phyloP scores from a whole-genome alignment of 2,888 invertebrate genomes.

The Ennomos fuscantarius region DNA sequence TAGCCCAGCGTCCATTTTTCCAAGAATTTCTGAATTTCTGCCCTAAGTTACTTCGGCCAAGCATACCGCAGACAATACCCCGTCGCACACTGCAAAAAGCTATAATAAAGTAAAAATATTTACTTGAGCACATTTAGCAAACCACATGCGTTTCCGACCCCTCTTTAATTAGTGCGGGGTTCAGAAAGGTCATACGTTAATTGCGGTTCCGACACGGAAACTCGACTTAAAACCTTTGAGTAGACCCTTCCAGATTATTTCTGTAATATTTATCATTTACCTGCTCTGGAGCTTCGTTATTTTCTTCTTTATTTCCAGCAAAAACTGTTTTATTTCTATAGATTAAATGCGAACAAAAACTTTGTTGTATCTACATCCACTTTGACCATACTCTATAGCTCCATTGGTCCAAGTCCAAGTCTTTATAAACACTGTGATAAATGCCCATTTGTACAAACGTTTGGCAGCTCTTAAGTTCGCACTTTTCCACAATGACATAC shows the following conservation, averaged over 20 bases:
- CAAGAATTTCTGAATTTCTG: constrained; percentile 15
- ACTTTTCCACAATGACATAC: no score
- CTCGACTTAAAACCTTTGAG: constrained; percentile 59
- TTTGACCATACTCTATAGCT: no score
- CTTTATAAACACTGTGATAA: no score
- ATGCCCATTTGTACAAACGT: no score
- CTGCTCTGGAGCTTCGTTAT: constrained; percentile 39
- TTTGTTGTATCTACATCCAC: no score
- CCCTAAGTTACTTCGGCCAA: no score
- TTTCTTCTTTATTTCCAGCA: constrained; percentile 8
- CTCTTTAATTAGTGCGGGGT: constrained; percentile 59
- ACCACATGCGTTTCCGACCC: constrained; percentile 41
- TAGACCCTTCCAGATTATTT: constrained; percentile 56
- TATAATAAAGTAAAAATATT: constrained; percentile 38
- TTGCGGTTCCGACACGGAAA: constrained; percentile 63
- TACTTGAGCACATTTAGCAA: constrained; percentile 38
- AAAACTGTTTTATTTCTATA: no score
- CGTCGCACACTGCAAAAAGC: constrained; percentile 14
- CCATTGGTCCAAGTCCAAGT: no score
- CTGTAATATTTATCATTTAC: constrained; percentile 62
- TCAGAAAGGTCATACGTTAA: constrained; percentile 60
- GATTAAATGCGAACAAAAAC: no score
- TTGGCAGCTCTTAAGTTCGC: no score
- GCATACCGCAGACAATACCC: constrained; percentile 5
- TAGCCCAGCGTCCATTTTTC: not conserved